Evolutionary conservation across 2,113 vertebrate genomes (phyloP), one percentile per base, ranked within the genome.

Genomic region (Silurus asotus): DNA sequence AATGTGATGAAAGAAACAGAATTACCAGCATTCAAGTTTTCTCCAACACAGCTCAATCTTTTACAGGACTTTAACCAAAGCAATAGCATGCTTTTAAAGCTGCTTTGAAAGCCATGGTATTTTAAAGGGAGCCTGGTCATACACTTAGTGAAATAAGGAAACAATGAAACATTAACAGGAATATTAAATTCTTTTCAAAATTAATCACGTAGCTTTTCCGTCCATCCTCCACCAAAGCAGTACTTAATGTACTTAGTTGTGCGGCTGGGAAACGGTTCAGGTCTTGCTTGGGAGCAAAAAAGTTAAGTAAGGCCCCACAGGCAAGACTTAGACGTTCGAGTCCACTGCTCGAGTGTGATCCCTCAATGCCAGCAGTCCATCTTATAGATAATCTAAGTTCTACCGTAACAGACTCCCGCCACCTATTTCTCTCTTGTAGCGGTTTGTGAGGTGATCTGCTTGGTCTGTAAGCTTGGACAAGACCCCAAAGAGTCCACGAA

Each of bases 361-460:
- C 75, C 75, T 56, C 51, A 56, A 37, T 37, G 75, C 51, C 85
- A 92, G 86, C 89, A 92, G 92, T 93, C 87, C 83, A 67, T 14
- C 14, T 20, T 61, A 13, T 53, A 5, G 49, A 28, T 0, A 61
- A 58, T 23, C 37, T 37, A 37, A 61, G 56, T 83, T 88, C 74
- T 94, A 96, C 92, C 94, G 93, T 85, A 95, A 92, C 80, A 95
- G 93, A 90, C 92, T 95, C n/a, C 93, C 93, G 0, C 94, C 94
- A 25, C 94, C 94, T 0, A 96, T 95, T 83, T 96, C 95, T 15
- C 93, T 89, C 91, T 95, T 95, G 93, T 96, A 96, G 23, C 94
- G 84, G 90, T 93, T 95, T 72, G 95, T 96, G 79, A 96, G 93
- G 90, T 93, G 88, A 89, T 96, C 94, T 0, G 95, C 95, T 49